These are phyloP conservation scores for Bombyx mori DNA, from an alignment of 1,140 invertebrate species.

Conservation along the genomic window ASM3026992v2 NC_085124.1:1047501-1048000, in stretches of 20 bases:
- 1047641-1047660: conserved; percentile 46
- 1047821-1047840: conserved; percentile 76
- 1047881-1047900: conserved; percentile 70
- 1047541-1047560: conserved; percentile 55
- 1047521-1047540: background rate
- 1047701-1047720: conserved; percentile 35
- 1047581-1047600: conserved; percentile 77
- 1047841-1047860: conserved; percentile 73
- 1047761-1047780: background rate
- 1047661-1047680: conserved; percentile 61
- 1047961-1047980: conserved; percentile 62
- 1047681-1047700: conserved; percentile 48
- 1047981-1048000: conserved; percentile 76
- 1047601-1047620: conserved; percentile 77
- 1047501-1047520: too few relatives aligned
- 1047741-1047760: too few relatives aligned
- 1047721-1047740: conserved; percentile 7
- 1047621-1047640: conserved; percentile 75
- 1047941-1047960: conserved; percentile 67
- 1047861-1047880: conserved; percentile 71
- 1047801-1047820: conserved; percentile 38
- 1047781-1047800: conserved; percentile 15
- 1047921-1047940: conserved; percentile 64
- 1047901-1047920: conserved; percentile 71
- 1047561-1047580: conserved; percentile 80